Evolutionary conservation across 2,113 vertebrate species (phyloP).

Genomic region (Monopterus albus): DNA sequence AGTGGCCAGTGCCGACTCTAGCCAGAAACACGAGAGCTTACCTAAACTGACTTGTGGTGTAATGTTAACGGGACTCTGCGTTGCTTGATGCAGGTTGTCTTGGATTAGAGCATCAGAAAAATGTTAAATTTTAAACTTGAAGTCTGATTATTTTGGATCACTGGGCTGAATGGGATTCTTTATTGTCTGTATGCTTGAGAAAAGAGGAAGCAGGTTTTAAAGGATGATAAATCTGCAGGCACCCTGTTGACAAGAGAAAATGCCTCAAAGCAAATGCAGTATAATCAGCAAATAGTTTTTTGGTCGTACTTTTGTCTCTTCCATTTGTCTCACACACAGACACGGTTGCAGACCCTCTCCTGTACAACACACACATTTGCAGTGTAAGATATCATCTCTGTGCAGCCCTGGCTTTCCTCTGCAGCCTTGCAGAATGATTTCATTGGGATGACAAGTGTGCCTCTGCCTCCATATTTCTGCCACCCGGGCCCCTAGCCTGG

Average conservation of each 20-base stretch:
- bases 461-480: conserved; percentile 69
- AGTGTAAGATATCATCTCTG: conserved; percentile 32
- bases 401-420: conserved; percentile 46
- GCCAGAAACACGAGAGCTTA: no score
- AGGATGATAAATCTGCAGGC: conserved; percentile 13
- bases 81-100: neutral
- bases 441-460: conserved; percentile 64
- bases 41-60: no score
- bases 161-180: neutral
- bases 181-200: neutral
- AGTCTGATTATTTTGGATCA: conserved; percentile 25
- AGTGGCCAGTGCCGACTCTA: no score
- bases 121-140: neutral
- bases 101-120: neutral
- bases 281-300: conserved; percentile 42
- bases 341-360: conserved; percentile 6
- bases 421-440: conserved; percentile 63
- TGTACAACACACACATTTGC: neutral
- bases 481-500: conserved; percentile 39
- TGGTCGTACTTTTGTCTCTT: conserved; percentile 3
- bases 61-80: no score
- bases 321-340: conserved; percentile 12
- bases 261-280: conserved; percentile 8
- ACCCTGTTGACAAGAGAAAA: neutral
- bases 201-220: conserved; percentile 7